These are phyloP conservation scores for Tetrao urogallus DNA, from an alignment of 2,113 vertebrate genomes.

Conservation along the genomic window DNA sequence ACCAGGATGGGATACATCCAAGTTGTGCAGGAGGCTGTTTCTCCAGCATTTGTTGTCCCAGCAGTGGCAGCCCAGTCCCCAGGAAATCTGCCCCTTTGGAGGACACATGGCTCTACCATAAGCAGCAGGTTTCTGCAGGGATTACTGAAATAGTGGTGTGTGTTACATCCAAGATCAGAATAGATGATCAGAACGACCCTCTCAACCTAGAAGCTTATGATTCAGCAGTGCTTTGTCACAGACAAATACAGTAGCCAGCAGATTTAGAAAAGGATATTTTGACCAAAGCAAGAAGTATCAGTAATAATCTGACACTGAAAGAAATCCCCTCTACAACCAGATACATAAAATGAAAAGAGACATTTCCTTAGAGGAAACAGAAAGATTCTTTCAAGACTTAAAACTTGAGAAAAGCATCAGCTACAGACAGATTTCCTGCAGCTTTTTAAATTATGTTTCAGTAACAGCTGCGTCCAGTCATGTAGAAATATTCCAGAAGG, in stretches of 20 bases:
- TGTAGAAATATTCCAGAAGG: conserved; percentile 63
- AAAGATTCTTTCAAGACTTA: conserved; percentile 40
- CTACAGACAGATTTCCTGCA: conserved; percentile 41
- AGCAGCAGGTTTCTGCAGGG: neutral
- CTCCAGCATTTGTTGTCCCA: neutral
- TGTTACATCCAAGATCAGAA: neutral
- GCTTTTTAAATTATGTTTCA: conserved; percentile 45
- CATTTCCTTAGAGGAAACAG: conserved; percentile 16
- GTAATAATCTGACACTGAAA: neutral
- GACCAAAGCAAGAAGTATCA: neutral
- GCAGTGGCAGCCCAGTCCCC: neutral
- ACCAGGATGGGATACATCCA: neutral
- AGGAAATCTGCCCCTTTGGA: neutral
- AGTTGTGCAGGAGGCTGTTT: neutral
- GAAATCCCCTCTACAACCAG: neutral
- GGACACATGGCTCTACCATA: neutral
- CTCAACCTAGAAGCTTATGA: neutral
- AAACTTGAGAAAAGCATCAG: conserved; percentile 45
- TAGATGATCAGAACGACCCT: neutral
- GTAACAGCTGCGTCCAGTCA: conserved; percentile 63
- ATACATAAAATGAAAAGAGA: neutral
- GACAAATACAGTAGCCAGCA: conserved; percentile 11
- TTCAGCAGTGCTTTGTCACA: neutral
- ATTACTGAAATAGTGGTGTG: neutral
- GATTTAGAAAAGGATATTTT: conserved; percentile 4